Evolutionary conservation across 2,113 vertebrate species (phyloP), one percentile per base, ranked within the genome.

Genomic region (Pogonocichla stellata): DNA sequence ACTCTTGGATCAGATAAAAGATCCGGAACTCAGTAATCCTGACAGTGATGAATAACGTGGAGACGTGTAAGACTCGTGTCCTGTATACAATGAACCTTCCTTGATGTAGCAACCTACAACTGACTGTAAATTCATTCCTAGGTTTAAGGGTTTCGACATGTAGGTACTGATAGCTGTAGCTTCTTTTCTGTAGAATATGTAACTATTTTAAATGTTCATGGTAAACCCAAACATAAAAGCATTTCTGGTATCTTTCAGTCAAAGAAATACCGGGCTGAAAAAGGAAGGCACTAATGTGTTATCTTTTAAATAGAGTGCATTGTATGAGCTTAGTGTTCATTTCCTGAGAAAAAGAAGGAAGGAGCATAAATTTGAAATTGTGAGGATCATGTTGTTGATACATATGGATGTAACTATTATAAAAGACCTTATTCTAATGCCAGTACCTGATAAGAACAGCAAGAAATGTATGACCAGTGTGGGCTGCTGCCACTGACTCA

Each of bases 401-500:
- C 92, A 88, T 92, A 92, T 60, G 65, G 88, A 74, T 84, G 51
- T 80, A 94, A 71, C 69, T 91, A 45, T 94, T 94, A 88, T 92
- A 93, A 95, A 92, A 94, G 51, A 58, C 36, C 40, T 93, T 73
- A 93, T 88, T 97, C 91, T 92, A 78, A 54, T 96, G 92, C 56
- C 77, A 84, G 69, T 91, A 90, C 77, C 91, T 95, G 94, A 72
- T 95, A 91, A 93, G 95, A 96, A 95, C 96, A 95, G 86, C 45
- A 24, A 96, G 80, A 94, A 73, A 95, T 93, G 94, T 95, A 89
- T 97, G 96, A 96, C 95, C 95, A 93, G 83, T 89, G 96, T 96
- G 96, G 96, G 96, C 77, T 97, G 96, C 92, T 95, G 94, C 95
- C 86, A 89, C 95, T 97, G 96, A 96, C 89, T 97, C 95, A 97